A percentile compares a stretch with the other conserved stretches of the same genome.
These are phyloP conservation scores for Drosophila acutilabella DNA, from an alignment of 2,888 invertebrate species.

Conservation along the genomic window DNA sequence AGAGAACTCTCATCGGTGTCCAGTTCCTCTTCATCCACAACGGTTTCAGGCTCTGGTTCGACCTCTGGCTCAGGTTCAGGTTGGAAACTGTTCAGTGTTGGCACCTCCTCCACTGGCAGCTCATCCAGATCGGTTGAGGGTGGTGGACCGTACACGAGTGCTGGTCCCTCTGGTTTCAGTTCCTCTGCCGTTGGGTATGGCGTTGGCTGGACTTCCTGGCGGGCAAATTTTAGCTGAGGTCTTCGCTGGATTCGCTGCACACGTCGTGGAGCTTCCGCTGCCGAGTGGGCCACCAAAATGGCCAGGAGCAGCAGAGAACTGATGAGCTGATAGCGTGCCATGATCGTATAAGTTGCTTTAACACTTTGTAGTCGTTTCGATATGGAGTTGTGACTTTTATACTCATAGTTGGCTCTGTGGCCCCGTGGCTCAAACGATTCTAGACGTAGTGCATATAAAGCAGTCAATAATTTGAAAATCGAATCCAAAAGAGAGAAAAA, in stretches of 20 bases:
- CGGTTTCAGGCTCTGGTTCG: constrained; percentile 18
- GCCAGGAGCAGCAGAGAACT: constrained; percentile 53
- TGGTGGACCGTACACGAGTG: constrained; percentile 77
- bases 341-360: constrained; percentile 57
- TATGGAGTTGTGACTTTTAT: constrained; percentile 69
- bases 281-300: constrained; percentile 47
- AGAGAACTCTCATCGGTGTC: constrained; percentile 59
- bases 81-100: constrained; percentile 52
- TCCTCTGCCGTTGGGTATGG: constrained; percentile 79
- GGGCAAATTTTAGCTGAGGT: constrained; percentile 56
- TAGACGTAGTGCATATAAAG: constrained; percentile 71
- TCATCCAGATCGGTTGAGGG: constrained; percentile 58
- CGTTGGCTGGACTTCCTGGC: constrained; percentile 69
- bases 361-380: constrained; percentile 57
- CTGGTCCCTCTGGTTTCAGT: constrained; percentile 75
- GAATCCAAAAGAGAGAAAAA: constrained; percentile 18
- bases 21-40: constrained; percentile 55
- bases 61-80: constrained; percentile 62
- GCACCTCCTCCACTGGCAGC: constrained; percentile 55
- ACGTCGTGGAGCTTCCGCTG: constrained; percentile 55
- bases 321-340: constrained; percentile 60
- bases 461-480: constrained; percentile 65
- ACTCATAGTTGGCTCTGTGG: constrained; percentile 36
- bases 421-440: constrained; percentile 48
- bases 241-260: constrained; percentile 43